Evolutionary conservation across 2,113 vertebrate species (phyloP).

Genomic region (Osmerus mordax): DNA sequence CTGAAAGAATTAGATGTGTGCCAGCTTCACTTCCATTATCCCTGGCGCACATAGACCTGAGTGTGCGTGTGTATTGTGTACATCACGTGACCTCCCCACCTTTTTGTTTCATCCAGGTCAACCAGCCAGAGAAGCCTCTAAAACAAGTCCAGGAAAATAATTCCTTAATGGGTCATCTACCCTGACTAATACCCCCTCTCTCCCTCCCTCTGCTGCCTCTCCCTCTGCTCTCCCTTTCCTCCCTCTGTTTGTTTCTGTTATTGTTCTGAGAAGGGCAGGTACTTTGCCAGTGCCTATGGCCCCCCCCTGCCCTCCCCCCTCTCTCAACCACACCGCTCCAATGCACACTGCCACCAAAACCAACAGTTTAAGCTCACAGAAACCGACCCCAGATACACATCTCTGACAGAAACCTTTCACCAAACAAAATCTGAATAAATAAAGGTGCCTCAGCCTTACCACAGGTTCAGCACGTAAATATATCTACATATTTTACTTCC

Average conservation of each 20-base stretch:
- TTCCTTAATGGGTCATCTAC: constrained; percentile 33
- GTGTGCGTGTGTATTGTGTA: not conserved
- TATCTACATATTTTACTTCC: no score
- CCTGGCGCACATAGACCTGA: not conserved
- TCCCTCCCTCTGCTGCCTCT: not conserved
- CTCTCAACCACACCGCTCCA: constrained; percentile 23
- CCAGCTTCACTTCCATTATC: constrained; percentile 29
- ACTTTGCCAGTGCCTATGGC: constrained; percentile 24
- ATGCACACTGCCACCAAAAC: constrained; percentile 3
- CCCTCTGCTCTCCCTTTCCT: constrained; percentile 9
- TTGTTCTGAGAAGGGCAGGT: constrained; percentile 36
- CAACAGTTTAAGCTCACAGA: constrained; percentile 1
- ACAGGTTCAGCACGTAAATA: no score
- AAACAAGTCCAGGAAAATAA: constrained; percentile 10
- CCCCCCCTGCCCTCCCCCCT: constrained; percentile 6
- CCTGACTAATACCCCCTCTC: not conserved
- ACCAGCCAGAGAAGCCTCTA: not conserved
- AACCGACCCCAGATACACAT: not conserved
- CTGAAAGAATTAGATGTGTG: constrained; percentile 22
- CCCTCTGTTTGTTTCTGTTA: constrained; percentile 32
- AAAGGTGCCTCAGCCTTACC: no score
- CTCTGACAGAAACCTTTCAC: no score
- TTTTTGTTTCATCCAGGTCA: not conserved
- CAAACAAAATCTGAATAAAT: no score
- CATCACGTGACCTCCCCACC: not conserved